Evolutionary conservation across 2,888 invertebrate species (phyloP).

Genomic region (Thera britannica): DNA sequence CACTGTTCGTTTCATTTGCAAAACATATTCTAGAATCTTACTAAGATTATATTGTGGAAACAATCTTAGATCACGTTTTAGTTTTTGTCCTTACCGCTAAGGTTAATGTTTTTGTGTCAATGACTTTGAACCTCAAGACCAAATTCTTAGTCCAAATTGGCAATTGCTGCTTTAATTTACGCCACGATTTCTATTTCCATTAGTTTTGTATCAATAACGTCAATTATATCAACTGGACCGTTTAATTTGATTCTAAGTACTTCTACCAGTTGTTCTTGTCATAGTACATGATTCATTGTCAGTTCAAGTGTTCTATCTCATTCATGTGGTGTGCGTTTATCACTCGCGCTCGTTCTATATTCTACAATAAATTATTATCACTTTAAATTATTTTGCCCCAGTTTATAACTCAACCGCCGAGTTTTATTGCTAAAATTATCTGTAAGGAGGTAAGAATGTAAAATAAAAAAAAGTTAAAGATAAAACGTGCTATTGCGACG

Average conservation of each 20-base stretch:
- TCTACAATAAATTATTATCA: constrained; percentile 52
- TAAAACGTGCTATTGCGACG: constrained; percentile 7
- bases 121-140: constrained; percentile 31
- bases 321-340: constrained; percentile 47
- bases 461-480: constrained; percentile 7
- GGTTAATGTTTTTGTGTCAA: constrained; percentile 27
- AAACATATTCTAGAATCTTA: constrained; percentile 15
- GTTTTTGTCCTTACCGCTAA: constrained; percentile 30
- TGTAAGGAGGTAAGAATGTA: background rate
- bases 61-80: constrained; percentile 25
- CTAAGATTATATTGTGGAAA: constrained; percentile 10
- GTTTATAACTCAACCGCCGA: constrained; percentile 2
- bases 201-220: constrained; percentile 25
- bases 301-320: constrained; percentile 60
- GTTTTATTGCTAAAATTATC: constrained; percentile 7
- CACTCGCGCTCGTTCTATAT: constrained; percentile 48
- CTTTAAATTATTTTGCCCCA: constrained; percentile 40
- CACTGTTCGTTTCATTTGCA: constrained; percentile 18
- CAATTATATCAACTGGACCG: constrained; percentile 23
- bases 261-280: constrained; percentile 48
- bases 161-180: constrained; percentile 27
- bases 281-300: constrained; percentile 64
- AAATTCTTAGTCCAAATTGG: constrained; percentile 21
- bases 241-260: constrained; percentile 21
- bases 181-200: constrained; percentile 32